Evolutionary conservation across 2,797 vertebrate genomes (phyloP), one percentile per base, ranked within the genome.

Genomic region (Apogon hyalosoma): DNA sequence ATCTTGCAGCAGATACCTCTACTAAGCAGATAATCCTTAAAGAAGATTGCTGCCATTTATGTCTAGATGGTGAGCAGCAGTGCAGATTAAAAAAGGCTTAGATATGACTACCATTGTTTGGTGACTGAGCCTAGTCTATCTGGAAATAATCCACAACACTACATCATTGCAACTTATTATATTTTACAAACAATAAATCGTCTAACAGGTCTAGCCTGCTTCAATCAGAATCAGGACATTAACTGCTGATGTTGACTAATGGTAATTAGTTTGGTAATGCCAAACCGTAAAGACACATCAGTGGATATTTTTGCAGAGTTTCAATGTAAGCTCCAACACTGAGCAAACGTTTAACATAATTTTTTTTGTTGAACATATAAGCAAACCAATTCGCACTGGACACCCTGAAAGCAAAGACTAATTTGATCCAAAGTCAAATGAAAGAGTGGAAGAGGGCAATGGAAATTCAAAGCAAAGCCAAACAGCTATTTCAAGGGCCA

Each of bases 11-110:
- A 85, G 59, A 79, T 73, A 83, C n/a, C 28, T 28, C 50, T 66
- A 50, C 64, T 82, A 78, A 89, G 75, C 13, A 77, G 13, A 80
- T 90, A 88, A 92, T 90, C 90, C 82, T 49, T 77, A 88, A 90
- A 90, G 85, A 51, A 88, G 90, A 90, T 88, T 85, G 64, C 7
- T 79, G 69, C 71, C 77, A 49, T 87, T 83, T 72, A 63, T 79
- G 80, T 85, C 69, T 83, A 47, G 61, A 85, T 83, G 67, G 62
- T 74, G 74, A 82, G 63, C 68, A 85, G 77, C 65, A 74, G 58
- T 12, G 39, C 11, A 15, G 88, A 88, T 90, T 90, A 83, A 84
- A 86, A 75, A 63, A 68, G 67, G 78, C 69, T 87, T 71, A 87
- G 76, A 80, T 84, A 86, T 88, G 81, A 79, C 61, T 71, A 65